Evolutionary conservation across 2,797 vertebrate species (phyloP).

Genomic region (Sebastes cheni): DNA sequence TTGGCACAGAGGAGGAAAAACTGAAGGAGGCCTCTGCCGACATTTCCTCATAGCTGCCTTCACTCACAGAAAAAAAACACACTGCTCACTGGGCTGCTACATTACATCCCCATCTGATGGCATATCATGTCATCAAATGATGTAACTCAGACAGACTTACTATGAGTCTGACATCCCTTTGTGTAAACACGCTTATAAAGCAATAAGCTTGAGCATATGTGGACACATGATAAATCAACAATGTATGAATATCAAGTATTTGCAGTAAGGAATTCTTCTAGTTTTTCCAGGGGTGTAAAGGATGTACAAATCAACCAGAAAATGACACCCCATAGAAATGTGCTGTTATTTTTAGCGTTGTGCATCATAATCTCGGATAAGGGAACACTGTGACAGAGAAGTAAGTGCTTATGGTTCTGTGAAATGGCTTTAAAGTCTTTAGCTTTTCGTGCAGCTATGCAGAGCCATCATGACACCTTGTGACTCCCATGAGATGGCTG

Average conservation of each 20-base stretch:
- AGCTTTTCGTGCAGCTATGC: conserved; percentile 1
- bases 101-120: conserved; percentile 21
- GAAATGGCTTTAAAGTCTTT: conserved; percentile 7
- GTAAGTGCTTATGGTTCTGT: neutral
- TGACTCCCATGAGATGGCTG: conserved; percentile 28
- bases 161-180: neutral
- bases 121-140: neutral
- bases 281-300: neutral
- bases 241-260: neutral
- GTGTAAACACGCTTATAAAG: neutral
- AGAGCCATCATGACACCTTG: conserved; percentile 6
- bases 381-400: neutral
- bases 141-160: neutral
- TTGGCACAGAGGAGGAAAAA: conserved; percentile 28
- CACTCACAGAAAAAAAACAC: conserved; percentile 16
- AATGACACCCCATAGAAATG: neutral
- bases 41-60: conserved; percentile 57
- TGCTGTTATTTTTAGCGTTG: neutral
- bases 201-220: neutral
- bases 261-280: neutral
- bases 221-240: neutral
- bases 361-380: neutral
- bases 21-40: conserved; percentile 46
- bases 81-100: conserved; percentile 20
- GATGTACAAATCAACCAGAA: neutral